Base-by-base conservation (phyloP, 2,888 invertebrate species). In the Spilarctia lutea region DNA sequence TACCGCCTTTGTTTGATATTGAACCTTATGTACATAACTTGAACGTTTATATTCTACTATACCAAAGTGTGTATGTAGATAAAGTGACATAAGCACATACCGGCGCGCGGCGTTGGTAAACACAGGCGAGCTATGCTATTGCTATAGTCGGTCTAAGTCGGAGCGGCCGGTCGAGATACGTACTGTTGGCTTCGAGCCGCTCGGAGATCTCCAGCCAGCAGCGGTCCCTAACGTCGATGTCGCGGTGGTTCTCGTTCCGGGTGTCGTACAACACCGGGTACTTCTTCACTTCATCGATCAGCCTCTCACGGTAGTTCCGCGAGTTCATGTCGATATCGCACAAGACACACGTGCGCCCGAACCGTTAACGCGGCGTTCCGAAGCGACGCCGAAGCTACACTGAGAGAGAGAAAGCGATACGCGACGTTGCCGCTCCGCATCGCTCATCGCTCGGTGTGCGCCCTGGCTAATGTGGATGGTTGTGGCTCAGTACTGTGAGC, bases 261-360 rank as follows among this genome's bases (percentile, higher is more conserved):
- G 95, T 95, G 89, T 96, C 94, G 88, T 95, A 96, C 78, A 96
- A 80, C 80, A 94, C 94, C 2, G 95, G 95, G 77, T 91, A 93
- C 79, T 91, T 92, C 86, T 92, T 93, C 86, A 96, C 95, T 81
- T 94, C 95, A 73, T 94, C 95, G 69, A 96, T 96, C 13, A 96
- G 86, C 69, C 86, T 86, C 81, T 95, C 95, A 39, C 95, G 87
- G 75, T 91, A 93, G 69, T 90, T 82, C 60, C 86, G 77, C 65
- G 86, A 85, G 72, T 88, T 90, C 91, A 92, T 91, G 70, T 76
- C 67, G 65, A 18, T 56, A 71, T 24, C 13, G 65, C 48, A 52
- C 42, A 0, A 35, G 27, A 20, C 65, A 67, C 60, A 52, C 35
- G 68, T 60, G 45, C 45, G 67, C 24, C 66, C 73, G 79, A 75